Percentiles rank a stretch among this genome's conserved stretches.
Conservation (phyloP, 1,140 invertebrate species). For the Vanessa atalanta region DNA sequence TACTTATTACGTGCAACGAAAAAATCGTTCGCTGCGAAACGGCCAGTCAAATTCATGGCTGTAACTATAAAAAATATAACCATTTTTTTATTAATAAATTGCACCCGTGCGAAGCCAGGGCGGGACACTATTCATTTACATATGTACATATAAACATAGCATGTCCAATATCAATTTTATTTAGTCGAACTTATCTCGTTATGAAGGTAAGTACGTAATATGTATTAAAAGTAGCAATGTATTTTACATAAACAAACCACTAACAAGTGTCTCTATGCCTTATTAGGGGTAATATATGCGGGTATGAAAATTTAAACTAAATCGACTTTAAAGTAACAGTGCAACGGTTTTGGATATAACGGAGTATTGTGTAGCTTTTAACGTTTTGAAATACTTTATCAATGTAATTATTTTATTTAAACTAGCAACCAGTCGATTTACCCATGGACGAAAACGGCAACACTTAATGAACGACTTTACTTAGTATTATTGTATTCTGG, state of each 20-base stretch:
- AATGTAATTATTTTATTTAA: too few relatives aligned
- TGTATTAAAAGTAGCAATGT: neutral
- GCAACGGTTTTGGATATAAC: neutral
- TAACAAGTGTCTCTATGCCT: neutral
- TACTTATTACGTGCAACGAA: too few relatives aligned
- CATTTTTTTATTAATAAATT: too few relatives aligned
- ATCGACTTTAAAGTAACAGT: neutral
- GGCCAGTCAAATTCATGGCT: too few relatives aligned
- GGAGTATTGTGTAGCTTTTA: slow-evolving; percentile 1
- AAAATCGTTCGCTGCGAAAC: too few relatives aligned
- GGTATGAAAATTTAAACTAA: slow-evolving; percentile 1
- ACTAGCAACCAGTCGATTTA: too few relatives aligned
- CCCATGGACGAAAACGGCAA: too few relatives aligned
- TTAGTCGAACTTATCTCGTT: neutral
- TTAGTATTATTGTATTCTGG: too few relatives aligned
- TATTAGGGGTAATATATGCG: slow-evolving; percentile 1
- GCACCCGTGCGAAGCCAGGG: too few relatives aligned
- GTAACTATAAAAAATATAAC: too few relatives aligned
- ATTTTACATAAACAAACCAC: neutral
- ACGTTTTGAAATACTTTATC: neutral
- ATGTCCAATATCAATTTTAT: neutral
- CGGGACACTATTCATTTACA: too few relatives aligned
- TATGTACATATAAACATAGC: neutral
- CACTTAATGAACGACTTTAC: too few relatives aligned
- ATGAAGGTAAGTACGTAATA: neutral